Evolutionary conservation across 92 coral and sea anemone species (phyloP), one percentile per base, ranked within the genome.

Genomic region (Umimayanthus chanpuru): DNA sequence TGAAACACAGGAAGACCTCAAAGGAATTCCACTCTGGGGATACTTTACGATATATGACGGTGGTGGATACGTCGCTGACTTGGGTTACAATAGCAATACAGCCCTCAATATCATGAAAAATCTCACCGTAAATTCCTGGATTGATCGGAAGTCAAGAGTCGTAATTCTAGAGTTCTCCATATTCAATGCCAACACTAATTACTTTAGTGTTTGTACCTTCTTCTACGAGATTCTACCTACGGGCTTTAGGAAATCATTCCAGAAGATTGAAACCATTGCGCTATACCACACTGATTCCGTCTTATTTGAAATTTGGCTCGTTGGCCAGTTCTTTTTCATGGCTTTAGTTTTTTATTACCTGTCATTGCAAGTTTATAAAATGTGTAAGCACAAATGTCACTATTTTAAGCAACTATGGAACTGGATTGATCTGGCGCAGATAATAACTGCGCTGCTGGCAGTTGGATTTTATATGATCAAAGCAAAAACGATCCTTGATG

Each of bases 21-120:
- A 56, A 11, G 32, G 85, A 29, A 65, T 87, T 1, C 92, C 94
- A 39, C 77, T 92, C 21, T 94, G 95, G 95, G 98, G 98, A 5
- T 91, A 85, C 88, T 93, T 91, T 75, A 49, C 89, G 55, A n/a
- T 82, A 61, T 95, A 95, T 56, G 81, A 90, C 53, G 96, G 98
- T 71, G 98, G 98, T 1, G 98, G 98, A 25, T 95, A 90, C 72
- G 89, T 87, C 4, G 94, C 98, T 28, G 94, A 93, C 66, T 64
- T 95, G 25, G 98, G 98, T 20, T 93, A 94, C 80, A 88, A 89
- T 18, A 47, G 29, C 12, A 23, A 67, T 23, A 79, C 91, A 14
- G 90, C 95, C 25, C 6, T 7, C 7, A 14, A 29, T 39, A 77
- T 89, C 26, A 73, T 91, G 28, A 14, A 82, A 32, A 74, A 93